Evolutionary conservation across 2,797 vertebrate species (phyloP).

Genomic region (Tachyglossus aculeatus): DNA sequence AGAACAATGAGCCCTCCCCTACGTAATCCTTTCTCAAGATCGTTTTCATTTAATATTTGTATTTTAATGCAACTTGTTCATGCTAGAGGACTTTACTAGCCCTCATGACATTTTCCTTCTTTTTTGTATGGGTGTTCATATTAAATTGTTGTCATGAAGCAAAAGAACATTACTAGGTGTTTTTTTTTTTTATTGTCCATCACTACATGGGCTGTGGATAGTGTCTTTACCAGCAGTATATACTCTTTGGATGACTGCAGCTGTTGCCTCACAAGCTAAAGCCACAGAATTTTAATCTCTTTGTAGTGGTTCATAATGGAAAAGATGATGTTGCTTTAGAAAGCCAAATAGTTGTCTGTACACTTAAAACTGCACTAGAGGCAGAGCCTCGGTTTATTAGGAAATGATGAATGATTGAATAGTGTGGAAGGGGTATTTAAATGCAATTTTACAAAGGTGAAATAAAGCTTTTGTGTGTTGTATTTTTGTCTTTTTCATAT

Average conservation of each 20-base stretch:
- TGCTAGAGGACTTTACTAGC: constrained; percentile 22
- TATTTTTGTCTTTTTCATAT: too few species aligned
- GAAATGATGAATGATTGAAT: not conserved
- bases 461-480: too few species aligned
- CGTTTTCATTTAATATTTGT: constrained; percentile 31
- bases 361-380: not conserved
- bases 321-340: not conserved
- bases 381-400: not conserved
- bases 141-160: constrained; percentile 49
- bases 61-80: constrained; percentile 21
- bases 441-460: not conserved
- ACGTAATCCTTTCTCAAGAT: not conserved
- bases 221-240: not conserved
- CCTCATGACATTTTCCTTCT: constrained; percentile 39
- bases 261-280: not conserved
- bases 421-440: not conserved
- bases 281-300: not conserved
- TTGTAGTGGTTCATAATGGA: constrained; percentile 16
- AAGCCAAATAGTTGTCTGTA: not conserved
- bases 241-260: constrained; percentile 18
- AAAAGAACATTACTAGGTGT: constrained; percentile 13
- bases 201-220: constrained; percentile 29
- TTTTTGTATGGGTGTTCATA: constrained; percentile 38
- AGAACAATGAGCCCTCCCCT: not conserved
- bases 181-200: not conserved